Evolutionary conservation across 2,888 invertebrate genomes (phyloP), one percentile per base, ranked within the genome.

Genomic region (Spisula solida): DNA sequence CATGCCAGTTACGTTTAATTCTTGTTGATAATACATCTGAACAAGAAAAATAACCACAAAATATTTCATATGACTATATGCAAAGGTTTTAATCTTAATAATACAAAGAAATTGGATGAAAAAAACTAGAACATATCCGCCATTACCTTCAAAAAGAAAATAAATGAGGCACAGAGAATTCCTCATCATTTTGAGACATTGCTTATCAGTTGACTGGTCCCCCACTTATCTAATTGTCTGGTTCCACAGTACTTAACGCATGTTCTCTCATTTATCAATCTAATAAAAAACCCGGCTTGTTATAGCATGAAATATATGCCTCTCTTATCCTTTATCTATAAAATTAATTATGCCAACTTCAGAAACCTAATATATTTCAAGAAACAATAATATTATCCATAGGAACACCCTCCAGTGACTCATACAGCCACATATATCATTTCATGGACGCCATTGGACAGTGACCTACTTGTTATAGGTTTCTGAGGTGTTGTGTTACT

Each of bases 311-410:
- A 88, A 88, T 88, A 88, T 88, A 79, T 60, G 41, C 66, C 55
- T 31, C 80, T 48, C 66, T 88, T 85, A 56, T 81, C 70, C 29
- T 31, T 83, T 88, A 88, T 88, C 88, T 84, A 66, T 60, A 81
- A 88, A 85, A 88, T 88, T 88, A 88, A 88, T 85, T 88, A 83
- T 85, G 60, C 82, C 87, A 78, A 79, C 87, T 56, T 79, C 82
- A 79, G 87, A 82, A 87, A 82, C 87, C 25, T 34, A 82, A 87
- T 87, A 85, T 85, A 55, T 78, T 85, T 78, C 85, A 75, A 78
- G 85, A 85, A 85, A 85, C 85, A 85, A 85, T 85, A 85, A 85
- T 85, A 85, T 79, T 85, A 79, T 79, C 51, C 56, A 29, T 79
- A 41, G 85, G 56, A 75, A n/a, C 83, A 66, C 83, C 75, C 70